phyloP scores from a whole-genome alignment of 1,140 invertebrate species.

The Cyclina sinensis region DNA sequence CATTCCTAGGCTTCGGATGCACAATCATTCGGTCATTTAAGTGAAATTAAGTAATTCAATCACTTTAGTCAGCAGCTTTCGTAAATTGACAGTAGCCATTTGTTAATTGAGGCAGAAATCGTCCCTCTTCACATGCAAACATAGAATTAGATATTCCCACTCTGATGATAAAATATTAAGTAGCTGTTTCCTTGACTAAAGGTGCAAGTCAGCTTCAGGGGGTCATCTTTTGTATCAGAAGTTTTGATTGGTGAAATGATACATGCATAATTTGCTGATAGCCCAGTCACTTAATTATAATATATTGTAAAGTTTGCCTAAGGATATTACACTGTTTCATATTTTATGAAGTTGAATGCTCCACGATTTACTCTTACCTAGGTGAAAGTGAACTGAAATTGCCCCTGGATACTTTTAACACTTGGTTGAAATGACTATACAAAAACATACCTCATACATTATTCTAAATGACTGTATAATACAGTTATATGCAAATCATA shows the following conservation, averaged over 20 bases:
- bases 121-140: conserved; percentile 10
- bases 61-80: conserved; percentile 1
- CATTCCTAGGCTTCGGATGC: not conserved
- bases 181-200: conserved; percentile 34
- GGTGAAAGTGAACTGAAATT: not conserved
- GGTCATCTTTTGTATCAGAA: conserved; percentile 17
- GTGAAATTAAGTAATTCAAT: conserved; percentile 41
- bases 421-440: conserved; percentile 15
- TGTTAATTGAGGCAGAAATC: conserved; percentile 21
- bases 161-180: conserved; percentile 48
- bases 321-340: conserved; percentile 17
- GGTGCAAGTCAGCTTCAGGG: conserved; percentile 25
- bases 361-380: not conserved
- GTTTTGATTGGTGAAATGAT: conserved; percentile 36
- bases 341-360: conserved; percentile 29
- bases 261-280: conserved; percentile 47
- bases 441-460: conserved; percentile 15
- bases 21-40: conserved; percentile 43
- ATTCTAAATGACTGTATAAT: not conserved
- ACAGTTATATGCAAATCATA: no score
- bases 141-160: conserved; percentile 27
- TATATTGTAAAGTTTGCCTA: conserved; percentile 8
- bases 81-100: conserved; percentile 30
- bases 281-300: conserved; percentile 3
- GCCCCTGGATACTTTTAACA: conserved; percentile 14